phyloP scores from a whole-genome alignment of 1,140 invertebrate genomes.

The Drosophila teissieri region DNA sequence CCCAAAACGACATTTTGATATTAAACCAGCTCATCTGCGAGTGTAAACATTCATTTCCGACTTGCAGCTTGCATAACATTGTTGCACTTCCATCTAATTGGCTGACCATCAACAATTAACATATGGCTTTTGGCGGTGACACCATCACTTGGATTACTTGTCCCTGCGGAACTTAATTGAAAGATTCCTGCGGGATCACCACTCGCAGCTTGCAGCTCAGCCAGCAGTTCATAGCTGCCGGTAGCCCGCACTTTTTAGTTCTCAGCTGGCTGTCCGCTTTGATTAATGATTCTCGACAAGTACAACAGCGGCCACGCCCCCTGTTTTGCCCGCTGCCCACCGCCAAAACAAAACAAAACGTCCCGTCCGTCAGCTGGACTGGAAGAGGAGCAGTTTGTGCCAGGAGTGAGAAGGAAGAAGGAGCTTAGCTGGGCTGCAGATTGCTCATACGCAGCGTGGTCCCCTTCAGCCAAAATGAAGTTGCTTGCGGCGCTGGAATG shows the following conservation, averaged over 20 bases:
- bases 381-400: background rate
- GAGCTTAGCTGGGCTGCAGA: slow-evolving; percentile 37
- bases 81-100: no score
- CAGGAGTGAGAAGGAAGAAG: background rate
- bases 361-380: slow-evolving; percentile 49
- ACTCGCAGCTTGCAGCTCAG: background rate
- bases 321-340: background rate
- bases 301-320: slow-evolving; percentile 25
- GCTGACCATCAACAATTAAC: slow-evolving; percentile 12
- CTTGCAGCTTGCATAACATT: background rate
- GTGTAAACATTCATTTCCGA: background rate
- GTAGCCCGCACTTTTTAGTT: background rate
- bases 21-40: no score
- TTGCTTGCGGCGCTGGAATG: slow-evolving; percentile 58
- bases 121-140: background rate
- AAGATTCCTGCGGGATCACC: slow-evolving; percentile 25
- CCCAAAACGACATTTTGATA: no score
- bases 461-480: slow-evolving; percentile 60
- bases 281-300: slow-evolving; percentile 59
- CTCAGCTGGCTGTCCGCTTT: slow-evolving; percentile 39
- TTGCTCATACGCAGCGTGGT: slow-evolving; percentile 69
- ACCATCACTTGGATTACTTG: slow-evolving; percentile 20
- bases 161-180: slow-evolving; percentile 36
- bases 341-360: slow-evolving; percentile 26
- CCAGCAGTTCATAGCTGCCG: background rate